phyloP scores from a whole-genome alignment of 1,140 invertebrate genomes.

The Heliconius melpomene region DNA sequence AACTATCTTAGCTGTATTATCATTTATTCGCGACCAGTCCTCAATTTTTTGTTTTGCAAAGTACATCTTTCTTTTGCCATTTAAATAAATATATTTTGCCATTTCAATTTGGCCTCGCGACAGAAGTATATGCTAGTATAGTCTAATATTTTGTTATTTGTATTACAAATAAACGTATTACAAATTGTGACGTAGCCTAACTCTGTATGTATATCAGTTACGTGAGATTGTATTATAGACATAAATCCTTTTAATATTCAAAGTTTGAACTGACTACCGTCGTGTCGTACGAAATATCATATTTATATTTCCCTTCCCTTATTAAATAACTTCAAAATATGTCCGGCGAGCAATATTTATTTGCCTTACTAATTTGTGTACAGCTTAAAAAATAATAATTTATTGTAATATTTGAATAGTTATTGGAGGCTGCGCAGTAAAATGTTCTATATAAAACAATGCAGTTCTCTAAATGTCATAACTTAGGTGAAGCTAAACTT shows the following conservation, averaged over 20 bases:
- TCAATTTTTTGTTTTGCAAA: neutral
- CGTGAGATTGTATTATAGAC: too few relatives aligned
- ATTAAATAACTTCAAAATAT: neutral
- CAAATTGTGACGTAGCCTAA: too few relatives aligned
- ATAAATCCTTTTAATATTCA: too few relatives aligned
- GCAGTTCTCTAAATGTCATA: conserved; percentile 42
- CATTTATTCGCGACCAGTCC: neutral
- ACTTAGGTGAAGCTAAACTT: conserved; percentile 44
- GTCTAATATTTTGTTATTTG: too few relatives aligned
- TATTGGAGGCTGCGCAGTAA: conserved; percentile 35
- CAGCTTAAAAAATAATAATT: neutral
- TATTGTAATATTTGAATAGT: neutral
- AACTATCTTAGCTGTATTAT: neutral
- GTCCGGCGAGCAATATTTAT: neutral
- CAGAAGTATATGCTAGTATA: neutral
- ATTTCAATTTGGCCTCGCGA: neutral
- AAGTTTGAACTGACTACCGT: neutral
- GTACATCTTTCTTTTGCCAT: neutral
- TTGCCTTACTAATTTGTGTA: neutral
- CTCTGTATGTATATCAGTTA: too few relatives aligned
- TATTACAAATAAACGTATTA: too few relatives aligned
- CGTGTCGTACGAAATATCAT: neutral
- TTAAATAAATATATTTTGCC: neutral
- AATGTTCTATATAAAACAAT: conserved; percentile 23
- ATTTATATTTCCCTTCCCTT: neutral